Percentiles rank a stretch among this genome's conserved stretches.
These are phyloP conservation scores for Macrophya annulata DNA, from an alignment of 2,888 invertebrate genomes.

Conservation along the genomic window DNA sequence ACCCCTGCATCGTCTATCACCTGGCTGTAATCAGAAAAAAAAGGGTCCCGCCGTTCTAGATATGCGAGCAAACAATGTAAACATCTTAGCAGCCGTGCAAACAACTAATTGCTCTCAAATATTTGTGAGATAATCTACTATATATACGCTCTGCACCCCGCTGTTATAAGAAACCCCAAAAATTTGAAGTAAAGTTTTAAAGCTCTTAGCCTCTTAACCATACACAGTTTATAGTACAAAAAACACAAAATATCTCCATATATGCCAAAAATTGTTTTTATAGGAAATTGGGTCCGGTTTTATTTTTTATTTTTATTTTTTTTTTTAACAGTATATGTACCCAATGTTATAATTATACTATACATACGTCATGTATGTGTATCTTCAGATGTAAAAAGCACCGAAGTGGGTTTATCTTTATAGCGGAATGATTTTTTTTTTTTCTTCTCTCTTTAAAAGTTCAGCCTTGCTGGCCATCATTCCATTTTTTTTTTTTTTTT, in stretches of 20 bases:
- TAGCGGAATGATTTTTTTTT: conserved; percentile 38
- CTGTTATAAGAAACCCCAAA: not conserved
- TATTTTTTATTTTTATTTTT: not conserved
- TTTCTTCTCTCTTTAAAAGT: not conserved
- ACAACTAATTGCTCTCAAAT: conserved; percentile 78
- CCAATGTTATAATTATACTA: not conserved
- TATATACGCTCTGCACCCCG: not conserved
- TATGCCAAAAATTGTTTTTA: no score
- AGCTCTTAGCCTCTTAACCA: not conserved
- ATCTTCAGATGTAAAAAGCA: not conserved
- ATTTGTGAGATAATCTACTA: conserved; percentile 75
- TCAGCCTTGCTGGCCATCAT: conserved; percentile 28
- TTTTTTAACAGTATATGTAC: not conserved
- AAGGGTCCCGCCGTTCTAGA: conserved; percentile 70
- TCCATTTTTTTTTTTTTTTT: not conserved
- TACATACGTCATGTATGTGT: not conserved
- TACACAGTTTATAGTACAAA: no score
- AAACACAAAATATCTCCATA: no score
- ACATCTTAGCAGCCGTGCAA: conserved; percentile 72
- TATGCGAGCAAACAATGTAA: conserved; percentile 72
- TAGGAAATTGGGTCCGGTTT: not conserved
- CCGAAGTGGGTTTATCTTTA: conserved; percentile 44
- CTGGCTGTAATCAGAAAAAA: conserved; percentile 31
- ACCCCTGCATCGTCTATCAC: conserved; percentile 14
- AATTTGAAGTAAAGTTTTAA: not conserved